Base-by-base conservation (phyloP, 1,140 invertebrate species). In the Trichogramma pretiosum region DNA sequence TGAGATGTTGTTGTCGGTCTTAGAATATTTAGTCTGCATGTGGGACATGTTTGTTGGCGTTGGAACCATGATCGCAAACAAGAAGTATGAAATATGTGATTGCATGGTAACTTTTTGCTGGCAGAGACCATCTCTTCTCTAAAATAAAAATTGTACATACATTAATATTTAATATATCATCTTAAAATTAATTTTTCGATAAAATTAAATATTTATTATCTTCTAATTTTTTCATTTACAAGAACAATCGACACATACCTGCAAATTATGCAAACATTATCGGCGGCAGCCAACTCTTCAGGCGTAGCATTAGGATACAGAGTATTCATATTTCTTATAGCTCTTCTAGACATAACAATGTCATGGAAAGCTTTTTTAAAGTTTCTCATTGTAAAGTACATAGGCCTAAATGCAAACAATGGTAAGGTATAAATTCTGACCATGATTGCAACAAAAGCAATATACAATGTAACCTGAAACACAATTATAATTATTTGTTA, bases 1-100 rank as follows among this genome's bases (percentile, higher is more conserved):
- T 58, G 22, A 26, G 55, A 60, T 19, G 53, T 58, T 1, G 70
- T 70, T 2, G 83, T 77, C 16, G 80, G 79, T 41, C 88, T 79
- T 50, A 98, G 72, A 59, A 99, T 93, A 73, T 99, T 97, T 36
- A 98, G 79, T 16, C 97, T 80, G 72, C 97, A 99, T 1, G 96
- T 99, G 5, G 97, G 97, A 72, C 97, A 99, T 1, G 96, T 99
- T 74, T 99, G 97, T 69, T 99, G 97, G 10, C 96, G 79, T 74
- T 99, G 97, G 72, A 99, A 99, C 96, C 96, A 99, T 4, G 93
- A 93, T 8, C 96, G 81, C n/a, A 99, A 75, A 70, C 97, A 99
- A 23, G 88, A 87, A 18, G 93, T 90, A 70, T 99, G 97, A 75
- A 99, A 99, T 60, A 99, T 98, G 67, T 99, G 97, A 72, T 96